Conservation (phyloP, 2,113 vertebrate genomes). For the Aleadryas rufinucha region DNA sequence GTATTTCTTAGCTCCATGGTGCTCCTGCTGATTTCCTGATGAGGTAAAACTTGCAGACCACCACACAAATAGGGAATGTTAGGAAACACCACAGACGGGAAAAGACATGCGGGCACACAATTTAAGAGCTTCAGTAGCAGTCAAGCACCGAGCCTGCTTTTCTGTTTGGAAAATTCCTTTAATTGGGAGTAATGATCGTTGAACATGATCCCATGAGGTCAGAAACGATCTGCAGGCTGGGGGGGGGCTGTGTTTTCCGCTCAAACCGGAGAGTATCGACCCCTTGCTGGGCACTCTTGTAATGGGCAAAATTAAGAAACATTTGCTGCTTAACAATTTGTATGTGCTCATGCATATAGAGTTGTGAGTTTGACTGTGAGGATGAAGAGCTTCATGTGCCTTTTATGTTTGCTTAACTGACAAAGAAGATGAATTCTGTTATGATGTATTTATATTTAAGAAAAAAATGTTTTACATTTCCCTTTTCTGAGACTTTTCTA, state of each 20-base stretch:
- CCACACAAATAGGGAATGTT: neutral
- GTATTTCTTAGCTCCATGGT: neutral
- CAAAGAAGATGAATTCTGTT: neutral
- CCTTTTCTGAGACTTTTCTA: neutral
- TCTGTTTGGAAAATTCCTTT: neutral
- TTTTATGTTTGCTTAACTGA: neutral
- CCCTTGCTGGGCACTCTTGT: neutral
- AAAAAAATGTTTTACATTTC: neutral
- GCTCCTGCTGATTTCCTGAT: conserved; percentile 25
- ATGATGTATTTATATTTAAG: neutral
- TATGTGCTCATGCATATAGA: neutral
- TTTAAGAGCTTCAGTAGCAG: neutral
- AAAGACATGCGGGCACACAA: neutral
- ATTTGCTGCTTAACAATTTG: neutral
- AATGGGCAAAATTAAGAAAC: conserved; percentile 17
- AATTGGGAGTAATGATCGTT: neutral
- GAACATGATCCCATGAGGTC: neutral
- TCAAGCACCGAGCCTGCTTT: neutral
- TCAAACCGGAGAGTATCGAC: neutral
- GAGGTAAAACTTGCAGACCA: conserved; percentile 1
- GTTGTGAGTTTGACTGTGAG: neutral
- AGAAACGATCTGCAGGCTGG: neutral
- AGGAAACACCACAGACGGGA: neutral
- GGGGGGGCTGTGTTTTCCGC: neutral
- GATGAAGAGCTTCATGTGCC: neutral